Conservation (phyloP, 2,888 invertebrate species). For the Halictus ligatus region DNA sequence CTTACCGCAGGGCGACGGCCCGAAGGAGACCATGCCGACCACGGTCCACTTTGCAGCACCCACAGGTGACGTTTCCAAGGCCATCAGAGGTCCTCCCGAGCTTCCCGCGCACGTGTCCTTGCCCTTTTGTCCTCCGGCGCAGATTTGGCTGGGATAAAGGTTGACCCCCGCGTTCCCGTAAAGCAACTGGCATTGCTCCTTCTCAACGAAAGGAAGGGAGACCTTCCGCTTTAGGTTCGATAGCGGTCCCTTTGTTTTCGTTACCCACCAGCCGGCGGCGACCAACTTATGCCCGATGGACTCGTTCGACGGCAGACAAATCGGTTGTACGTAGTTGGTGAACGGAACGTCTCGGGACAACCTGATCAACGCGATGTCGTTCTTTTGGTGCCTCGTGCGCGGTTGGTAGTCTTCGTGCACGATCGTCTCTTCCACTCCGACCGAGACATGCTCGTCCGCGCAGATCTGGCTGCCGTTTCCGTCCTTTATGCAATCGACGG, state of each 20-base stretch:
- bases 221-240: constrained; percentile 87
- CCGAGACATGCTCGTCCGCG: constrained; percentile 86
- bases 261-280: constrained; percentile 89
- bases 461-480: constrained; percentile 84
- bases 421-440: constrained; percentile 87
- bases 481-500: constrained; percentile 86
- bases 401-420: constrained; percentile 89
- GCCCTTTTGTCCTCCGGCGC: constrained; percentile 89
- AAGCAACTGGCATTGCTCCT: constrained; percentile 85
- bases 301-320: constrained; percentile 86
- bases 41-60: constrained; percentile 83
- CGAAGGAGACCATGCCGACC: constrained; percentile 88
- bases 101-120: constrained; percentile 92
- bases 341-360: constrained; percentile 85
- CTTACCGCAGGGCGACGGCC: constrained; percentile 85
- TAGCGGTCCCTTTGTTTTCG: constrained; percentile 85
- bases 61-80: constrained; percentile 51
- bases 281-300: constrained; percentile 83
- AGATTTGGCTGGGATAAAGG: constrained; percentile 86
- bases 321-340: constrained; percentile 87
- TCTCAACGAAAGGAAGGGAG: constrained; percentile 84
- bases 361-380: constrained; percentile 91
- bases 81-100: constrained; percentile 92
- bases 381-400: constrained; percentile 86
- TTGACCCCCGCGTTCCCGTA: constrained; percentile 85